These are phyloP conservation scores for Agelaius phoeniceus DNA, from an alignment of 2,113 vertebrate species.

Conservation along the genomic window DNA sequence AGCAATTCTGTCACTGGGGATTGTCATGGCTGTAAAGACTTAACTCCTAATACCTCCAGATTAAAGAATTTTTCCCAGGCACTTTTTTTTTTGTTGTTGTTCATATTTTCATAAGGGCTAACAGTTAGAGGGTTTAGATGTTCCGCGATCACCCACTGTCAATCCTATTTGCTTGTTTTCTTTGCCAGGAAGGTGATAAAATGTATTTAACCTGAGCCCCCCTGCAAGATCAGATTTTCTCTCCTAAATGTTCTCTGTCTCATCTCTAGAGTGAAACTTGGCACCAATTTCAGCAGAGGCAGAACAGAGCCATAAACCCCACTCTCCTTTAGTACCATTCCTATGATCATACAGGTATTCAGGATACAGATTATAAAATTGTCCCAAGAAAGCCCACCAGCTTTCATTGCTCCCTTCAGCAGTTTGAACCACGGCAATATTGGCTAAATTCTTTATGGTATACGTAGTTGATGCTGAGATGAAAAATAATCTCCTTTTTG, in stretches of 20 bases:
- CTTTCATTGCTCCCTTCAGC: neutral
- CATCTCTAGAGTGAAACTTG: neutral
- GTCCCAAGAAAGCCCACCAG: neutral
- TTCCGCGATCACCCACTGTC: neutral
- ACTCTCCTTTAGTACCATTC: neutral
- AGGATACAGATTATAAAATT: neutral
- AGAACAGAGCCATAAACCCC: neutral
- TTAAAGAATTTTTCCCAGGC: slow-evolving; percentile 25
- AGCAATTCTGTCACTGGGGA: slow-evolving; percentile 21
- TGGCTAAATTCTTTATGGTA: neutral
- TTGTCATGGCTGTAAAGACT: slow-evolving; percentile 40
- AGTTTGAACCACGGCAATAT: neutral
- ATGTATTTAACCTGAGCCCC: neutral
- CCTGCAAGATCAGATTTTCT: neutral
- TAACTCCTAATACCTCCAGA: slow-evolving; percentile 45
- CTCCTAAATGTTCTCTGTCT: neutral
- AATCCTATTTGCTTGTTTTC: slow-evolving; percentile 20
- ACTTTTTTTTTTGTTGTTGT: neutral
- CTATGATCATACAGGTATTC: neutral
- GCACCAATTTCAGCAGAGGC: neutral
- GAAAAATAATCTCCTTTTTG: neutral
- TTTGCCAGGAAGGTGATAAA: neutral
- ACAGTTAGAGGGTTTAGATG: neutral
- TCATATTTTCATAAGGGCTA: neutral
- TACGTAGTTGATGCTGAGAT: neutral